These are phyloP conservation scores for Ctenomys sociabilis DNA, from an alignment of 2,113 vertebrate genomes.

Conservation along the genomic window DNA sequence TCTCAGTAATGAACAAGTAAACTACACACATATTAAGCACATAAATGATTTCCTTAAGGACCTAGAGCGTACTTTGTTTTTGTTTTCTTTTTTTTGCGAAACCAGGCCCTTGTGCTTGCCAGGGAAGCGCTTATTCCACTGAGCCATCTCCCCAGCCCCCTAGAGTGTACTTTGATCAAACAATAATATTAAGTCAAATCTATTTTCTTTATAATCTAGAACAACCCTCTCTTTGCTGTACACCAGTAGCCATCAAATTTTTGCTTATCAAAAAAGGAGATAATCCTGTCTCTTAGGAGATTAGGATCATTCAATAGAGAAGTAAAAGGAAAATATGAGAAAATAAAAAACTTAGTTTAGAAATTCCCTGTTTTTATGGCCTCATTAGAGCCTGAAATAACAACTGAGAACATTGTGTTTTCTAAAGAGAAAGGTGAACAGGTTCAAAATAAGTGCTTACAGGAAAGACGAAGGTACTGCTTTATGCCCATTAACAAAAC, in stretches of 20 bases:
- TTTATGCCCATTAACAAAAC: slow-evolving; percentile 14
- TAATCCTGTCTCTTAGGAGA: not conserved
- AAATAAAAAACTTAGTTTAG: slow-evolving; percentile 49
- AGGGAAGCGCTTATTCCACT: no score
- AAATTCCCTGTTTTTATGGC: not conserved
- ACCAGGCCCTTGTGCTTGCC: no score
- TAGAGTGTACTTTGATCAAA: not conserved
- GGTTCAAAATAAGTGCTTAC: slow-evolving; percentile 47
- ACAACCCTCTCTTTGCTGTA: not conserved
- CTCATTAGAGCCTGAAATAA: slow-evolving; percentile 29
- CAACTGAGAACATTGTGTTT: not conserved
- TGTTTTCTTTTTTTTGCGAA: no score
- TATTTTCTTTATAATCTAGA: not conserved
- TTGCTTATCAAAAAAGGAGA: not conserved
- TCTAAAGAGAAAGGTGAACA: slow-evolving; percentile 6
- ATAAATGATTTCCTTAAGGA: slow-evolving; percentile 1
- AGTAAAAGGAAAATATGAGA: slow-evolving; percentile 38
- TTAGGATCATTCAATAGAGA: not conserved
- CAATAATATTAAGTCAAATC: not conserved
- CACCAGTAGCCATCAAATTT: not conserved
- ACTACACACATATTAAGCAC: not conserved
- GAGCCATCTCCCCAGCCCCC: no score
- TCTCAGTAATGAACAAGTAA: slow-evolving; percentile 31
- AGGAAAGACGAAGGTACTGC: not conserved
- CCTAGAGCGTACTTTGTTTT: not conserved